A percentile compares a stretch with the other conserved stretches of the same genome.
Conservation (phyloP, 2,888 invertebrate species). For the Cremastinae sp. region DNA sequence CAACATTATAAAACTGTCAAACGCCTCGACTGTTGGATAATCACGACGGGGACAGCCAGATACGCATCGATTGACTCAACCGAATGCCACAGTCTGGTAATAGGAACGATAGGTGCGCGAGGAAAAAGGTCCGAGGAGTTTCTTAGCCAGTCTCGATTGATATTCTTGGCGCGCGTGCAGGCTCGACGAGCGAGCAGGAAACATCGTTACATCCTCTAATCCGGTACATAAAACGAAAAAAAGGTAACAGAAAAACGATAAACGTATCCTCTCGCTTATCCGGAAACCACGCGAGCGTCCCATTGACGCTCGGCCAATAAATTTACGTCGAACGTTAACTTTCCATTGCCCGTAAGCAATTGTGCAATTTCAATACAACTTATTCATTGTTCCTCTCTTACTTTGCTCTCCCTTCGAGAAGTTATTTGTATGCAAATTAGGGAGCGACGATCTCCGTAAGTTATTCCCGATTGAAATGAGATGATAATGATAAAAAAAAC, state of each 20-base stretch:
- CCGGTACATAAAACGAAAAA: slow-evolving; percentile 14
- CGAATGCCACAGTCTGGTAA: background rate
- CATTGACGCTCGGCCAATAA: slow-evolving; percentile 14
- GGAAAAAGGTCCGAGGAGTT: slow-evolving; percentile 9
- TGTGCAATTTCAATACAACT: slow-evolving; percentile 20
- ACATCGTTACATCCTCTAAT: slow-evolving; percentile 36
- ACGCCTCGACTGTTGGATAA: slow-evolving; percentile 39
- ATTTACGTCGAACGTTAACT: slow-evolving; percentile 33
- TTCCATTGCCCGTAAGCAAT: slow-evolving; percentile 41
- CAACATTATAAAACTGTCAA: slow-evolving; percentile 45
- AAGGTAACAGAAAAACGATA: slow-evolving; percentile 6
- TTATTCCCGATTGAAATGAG: background rate
- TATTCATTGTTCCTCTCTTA: slow-evolving; percentile 14
- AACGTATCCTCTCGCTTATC: slow-evolving; percentile 33
- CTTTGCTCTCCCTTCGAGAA: slow-evolving; percentile 3
- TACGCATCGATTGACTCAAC: slow-evolving; percentile 16
- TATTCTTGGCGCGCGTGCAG: slow-evolving; percentile 2
- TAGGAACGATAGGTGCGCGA: background rate
- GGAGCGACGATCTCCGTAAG: background rate
- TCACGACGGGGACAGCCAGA: slow-evolving; percentile 16
- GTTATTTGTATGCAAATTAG: background rate
- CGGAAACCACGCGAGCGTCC: slow-evolving; percentile 40
- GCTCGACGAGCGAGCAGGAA: slow-evolving; percentile 31
- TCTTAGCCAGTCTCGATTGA: slow-evolving; percentile 11
- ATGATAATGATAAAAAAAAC: slow-evolving; percentile 9